These are phyloP conservation scores for Oceanodroma leucorhoa DNA, from an alignment of 2,797 vertebrate species.

Conservation along the genomic window DNA sequence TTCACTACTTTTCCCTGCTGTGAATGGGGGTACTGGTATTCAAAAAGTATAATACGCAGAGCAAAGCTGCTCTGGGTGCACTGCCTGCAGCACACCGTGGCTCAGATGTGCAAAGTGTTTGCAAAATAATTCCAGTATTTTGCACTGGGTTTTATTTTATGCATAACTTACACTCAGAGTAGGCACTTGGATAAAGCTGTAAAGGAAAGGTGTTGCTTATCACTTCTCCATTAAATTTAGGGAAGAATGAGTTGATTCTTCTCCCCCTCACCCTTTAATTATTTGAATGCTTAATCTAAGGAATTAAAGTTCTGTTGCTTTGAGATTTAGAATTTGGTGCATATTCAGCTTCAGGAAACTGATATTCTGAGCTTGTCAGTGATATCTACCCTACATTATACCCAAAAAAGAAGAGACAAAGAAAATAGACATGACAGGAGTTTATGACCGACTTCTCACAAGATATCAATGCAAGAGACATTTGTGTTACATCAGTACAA, in stretches of 20 bases:
- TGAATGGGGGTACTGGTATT: background rate
- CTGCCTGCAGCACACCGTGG: rapidly evolving
- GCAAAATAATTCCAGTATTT: background rate
- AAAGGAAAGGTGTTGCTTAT: background rate
- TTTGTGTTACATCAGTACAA: constrained; percentile 4
- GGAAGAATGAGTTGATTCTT: background rate
- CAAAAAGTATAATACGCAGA: background rate
- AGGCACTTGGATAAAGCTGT: background rate
- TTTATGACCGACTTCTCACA: background rate
- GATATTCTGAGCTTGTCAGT: background rate
- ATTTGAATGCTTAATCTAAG: background rate
- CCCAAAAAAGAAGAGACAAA: constrained; percentile 18
- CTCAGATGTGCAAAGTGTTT: background rate
- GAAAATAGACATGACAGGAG: background rate
- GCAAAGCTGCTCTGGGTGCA: background rate
- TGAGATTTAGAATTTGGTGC: background rate
- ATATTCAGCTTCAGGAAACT: background rate
- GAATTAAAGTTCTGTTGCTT: background rate
- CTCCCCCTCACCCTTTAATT: background rate
- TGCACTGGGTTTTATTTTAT: background rate
- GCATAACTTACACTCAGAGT: background rate
- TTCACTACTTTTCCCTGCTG: background rate
- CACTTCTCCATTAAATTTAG: background rate
- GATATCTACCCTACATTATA: background rate
- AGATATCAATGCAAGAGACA: background rate